These are phyloP conservation scores for Charaxes varanes DNA, from an alignment of 1,140 invertebrate species.

Conservation along the genomic window DNA sequence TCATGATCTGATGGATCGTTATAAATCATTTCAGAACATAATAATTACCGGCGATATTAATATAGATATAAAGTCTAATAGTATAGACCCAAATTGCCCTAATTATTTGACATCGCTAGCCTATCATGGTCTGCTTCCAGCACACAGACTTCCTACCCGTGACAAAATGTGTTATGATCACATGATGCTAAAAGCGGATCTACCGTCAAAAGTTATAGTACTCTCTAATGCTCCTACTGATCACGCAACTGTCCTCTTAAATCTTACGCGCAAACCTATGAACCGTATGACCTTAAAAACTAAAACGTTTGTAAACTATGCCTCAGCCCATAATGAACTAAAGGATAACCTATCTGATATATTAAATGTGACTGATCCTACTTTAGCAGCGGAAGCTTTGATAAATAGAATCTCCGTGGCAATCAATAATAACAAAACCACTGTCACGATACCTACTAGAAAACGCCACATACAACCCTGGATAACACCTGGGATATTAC, in stretches of 20 bases:
- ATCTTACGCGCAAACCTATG: constrained; percentile 1
- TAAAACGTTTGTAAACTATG: constrained; percentile 9
- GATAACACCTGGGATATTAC: constrained; percentile 14
- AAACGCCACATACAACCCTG: constrained; percentile 12
- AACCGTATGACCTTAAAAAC: neutral
- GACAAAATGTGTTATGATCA: constrained; percentile 14
- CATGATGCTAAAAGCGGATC: constrained; percentile 11
- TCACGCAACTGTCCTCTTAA: constrained; percentile 16
- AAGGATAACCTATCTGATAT: constrained; percentile 2
- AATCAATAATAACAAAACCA: constrained; percentile 6
- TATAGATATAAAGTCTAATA: constrained; percentile 14
- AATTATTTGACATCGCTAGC: constrained; percentile 12
- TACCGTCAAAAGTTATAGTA: constrained; percentile 1
- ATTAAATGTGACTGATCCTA: constrained; percentile 2
- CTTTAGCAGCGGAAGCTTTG: neutral
- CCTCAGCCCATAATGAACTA: neutral
- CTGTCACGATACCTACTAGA: neutral
- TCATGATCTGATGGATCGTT: neutral
- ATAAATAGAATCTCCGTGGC: constrained; percentile 1
- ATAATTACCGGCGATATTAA: constrained; percentile 9
- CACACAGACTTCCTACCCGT: constrained; percentile 9
- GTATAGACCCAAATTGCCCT: constrained; percentile 1
- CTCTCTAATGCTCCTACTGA: constrained; percentile 10
- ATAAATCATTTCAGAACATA: constrained; percentile 1
- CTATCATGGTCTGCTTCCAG: constrained; percentile 12